phyloP scores from a whole-genome alignment of 35 echinoderm and acorn worm species.

The Antedon bifida region DNA sequence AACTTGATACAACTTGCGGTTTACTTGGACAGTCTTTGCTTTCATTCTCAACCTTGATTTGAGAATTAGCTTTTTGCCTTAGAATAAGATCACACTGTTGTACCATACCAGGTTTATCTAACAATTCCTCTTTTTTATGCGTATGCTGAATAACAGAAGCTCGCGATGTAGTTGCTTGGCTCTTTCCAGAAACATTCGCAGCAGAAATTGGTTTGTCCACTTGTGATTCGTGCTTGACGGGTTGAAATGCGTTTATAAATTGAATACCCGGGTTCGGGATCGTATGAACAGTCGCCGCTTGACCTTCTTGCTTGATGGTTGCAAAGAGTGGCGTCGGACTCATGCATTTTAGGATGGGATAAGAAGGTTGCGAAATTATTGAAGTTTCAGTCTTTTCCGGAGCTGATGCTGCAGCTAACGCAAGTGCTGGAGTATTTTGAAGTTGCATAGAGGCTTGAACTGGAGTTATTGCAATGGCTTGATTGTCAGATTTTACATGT shows the following conservation, averaged over 20 bases:
- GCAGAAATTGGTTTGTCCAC: not conserved
- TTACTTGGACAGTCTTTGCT: not conserved
- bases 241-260: not conserved
- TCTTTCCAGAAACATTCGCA: not conserved
- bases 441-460: not conserved
- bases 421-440: not conserved
- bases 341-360: not conserved
- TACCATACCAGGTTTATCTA: constrained; percentile 23
- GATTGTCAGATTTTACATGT: not conserved
- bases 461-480: not conserved
- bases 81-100: constrained; percentile 67
- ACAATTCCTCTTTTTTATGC: not conserved
- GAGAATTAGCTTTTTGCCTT: constrained; percentile 29
- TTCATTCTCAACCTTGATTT: constrained; percentile 2
- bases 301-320: constrained; percentile 1
- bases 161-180: constrained; percentile 7
- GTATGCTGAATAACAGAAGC: constrained; percentile 97
- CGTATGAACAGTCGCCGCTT: not conserved
- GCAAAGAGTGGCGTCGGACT: constrained; percentile 4
- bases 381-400: not conserved
- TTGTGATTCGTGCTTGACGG: not conserved
- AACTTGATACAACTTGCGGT: not conserved
- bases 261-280: not conserved
- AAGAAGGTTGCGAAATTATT: not conserved
- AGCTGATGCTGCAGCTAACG: not conserved